Evolutionary conservation across 2,888 invertebrate genomes (phyloP), one percentile per base, ranked within the genome.

Genomic region (Tubulanus polymorphus): DNA sequence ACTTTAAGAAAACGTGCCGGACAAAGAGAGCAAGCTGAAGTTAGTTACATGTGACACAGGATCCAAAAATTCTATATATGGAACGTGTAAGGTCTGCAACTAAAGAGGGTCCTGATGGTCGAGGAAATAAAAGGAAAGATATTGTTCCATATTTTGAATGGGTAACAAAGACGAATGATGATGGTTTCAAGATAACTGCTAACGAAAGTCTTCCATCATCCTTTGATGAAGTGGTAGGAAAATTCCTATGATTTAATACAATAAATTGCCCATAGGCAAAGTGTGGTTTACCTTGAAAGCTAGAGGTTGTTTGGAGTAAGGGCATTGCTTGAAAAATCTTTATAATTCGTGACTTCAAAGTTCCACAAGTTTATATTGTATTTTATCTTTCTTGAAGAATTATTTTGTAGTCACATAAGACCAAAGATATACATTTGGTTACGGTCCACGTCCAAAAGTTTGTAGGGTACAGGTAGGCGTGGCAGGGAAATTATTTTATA

Each of bases 201-300:
- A 41, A 41, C 20, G 15, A 8, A 5, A 3, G 6, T 23, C 6
- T 8, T 18, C 18, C 6, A 41, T 18, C 5, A 18, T 20, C 41
- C 5, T 8, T 41, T 41, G 5, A 8, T 6, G 12, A 37, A 37
- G 37, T 51, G 28, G 12, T 23, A 15, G 37, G 37, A 20, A 37
- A 75, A 54, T 76, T 79, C 60, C 74, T 51, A 74, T 41, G 3
- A 5, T 20, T 67, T 62, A 59, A 28, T 30, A 48, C 5, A 51
- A 58, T 28, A 45, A 37, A n/a, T n/a, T n/a, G n/a, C n/a, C n/a
- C n/a, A n/a, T n/a, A n/a, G n/a, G n/a, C n/a, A n/a, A n/a, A n/a
- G n/a, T n/a, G n/a, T n/a, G n/a, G n/a, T n/a, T n/a, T n/a, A n/a
- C n/a, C n/a, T n/a, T n/a, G n/a, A n/a, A n/a, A n/a, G n/a, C n/a